phyloP scores from a whole-genome alignment of 2,888 invertebrate genomes.

The Campoletis raptor region DNA sequence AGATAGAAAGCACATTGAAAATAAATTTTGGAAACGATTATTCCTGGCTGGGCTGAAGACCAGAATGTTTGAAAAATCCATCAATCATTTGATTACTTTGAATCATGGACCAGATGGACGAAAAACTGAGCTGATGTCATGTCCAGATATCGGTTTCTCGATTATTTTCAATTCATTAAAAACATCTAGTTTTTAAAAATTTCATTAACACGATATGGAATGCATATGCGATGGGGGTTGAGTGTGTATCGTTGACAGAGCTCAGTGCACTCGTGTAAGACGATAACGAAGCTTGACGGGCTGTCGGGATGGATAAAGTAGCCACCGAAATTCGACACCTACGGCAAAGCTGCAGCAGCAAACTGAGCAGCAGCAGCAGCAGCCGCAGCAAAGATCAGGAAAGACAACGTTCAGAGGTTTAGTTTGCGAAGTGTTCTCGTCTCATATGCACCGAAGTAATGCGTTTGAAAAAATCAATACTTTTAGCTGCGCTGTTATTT shows the following conservation, averaged over 20 bases:
- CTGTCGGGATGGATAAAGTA: conserved; percentile 83
- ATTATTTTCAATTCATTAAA: neutral
- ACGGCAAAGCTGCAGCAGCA: conserved; percentile 62
- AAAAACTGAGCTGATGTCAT: conserved; percentile 47
- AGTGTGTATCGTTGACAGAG: conserved; percentile 68
- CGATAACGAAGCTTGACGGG: conserved; percentile 84
- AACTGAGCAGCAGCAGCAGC: conserved; percentile 56
- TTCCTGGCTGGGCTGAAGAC: neutral
- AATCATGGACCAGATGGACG: conserved; percentile 50
- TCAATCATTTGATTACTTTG: conserved; percentile 41
- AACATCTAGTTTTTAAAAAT: neutral
- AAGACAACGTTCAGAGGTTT: conserved; percentile 52
- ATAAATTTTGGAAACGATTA: neutral
- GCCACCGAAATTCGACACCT: conserved; percentile 83
- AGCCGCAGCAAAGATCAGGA: conserved; percentile 57
- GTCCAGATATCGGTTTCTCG: conserved; percentile 36
- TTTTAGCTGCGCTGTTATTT: neutral
- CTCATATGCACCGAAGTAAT: conserved; percentile 18
- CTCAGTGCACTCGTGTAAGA: conserved; percentile 80
- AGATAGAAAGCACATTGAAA: neutral
- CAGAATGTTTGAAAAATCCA: neutral
- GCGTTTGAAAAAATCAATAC: neutral
- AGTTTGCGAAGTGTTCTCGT: conserved; percentile 41
- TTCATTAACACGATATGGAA: conserved; percentile 55
- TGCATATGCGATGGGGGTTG: conserved; percentile 62